A percentile compares a stretch with the other conserved stretches of the same genome.
These are phyloP conservation scores for Riptortus pedestris DNA, from an alignment of 1,140 invertebrate genomes.

Conservation along the genomic window DNA sequence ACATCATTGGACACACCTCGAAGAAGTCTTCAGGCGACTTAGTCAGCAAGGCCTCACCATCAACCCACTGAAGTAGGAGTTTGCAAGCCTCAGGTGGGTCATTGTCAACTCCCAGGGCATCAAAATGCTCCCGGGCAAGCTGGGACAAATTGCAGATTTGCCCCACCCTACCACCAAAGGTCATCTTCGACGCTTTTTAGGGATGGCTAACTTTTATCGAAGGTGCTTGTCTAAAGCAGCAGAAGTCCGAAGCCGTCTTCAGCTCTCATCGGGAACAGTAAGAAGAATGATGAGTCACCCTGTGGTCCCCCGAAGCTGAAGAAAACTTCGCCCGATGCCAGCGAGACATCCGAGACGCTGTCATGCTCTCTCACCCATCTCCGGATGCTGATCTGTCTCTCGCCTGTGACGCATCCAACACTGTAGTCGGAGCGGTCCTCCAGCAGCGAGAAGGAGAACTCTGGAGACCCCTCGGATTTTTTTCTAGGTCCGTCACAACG, in stretches of 20 bases:
- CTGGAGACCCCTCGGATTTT: no score
- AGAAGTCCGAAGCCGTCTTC: constrained; percentile 32
- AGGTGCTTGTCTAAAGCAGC: no score
- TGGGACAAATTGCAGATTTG: constrained; percentile 17
- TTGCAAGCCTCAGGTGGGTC: not conserved
- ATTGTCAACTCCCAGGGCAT: constrained; percentile 10
- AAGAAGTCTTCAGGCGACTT: constrained; percentile 22
- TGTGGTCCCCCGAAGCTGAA: constrained; percentile 26
- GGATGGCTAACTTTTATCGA: constrained; percentile 39
- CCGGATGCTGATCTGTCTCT: no score
- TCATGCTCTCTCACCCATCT: no score
- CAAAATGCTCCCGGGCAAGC: constrained; percentile 12
- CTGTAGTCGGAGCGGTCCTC: no score
- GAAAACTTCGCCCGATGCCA: constrained; percentile 37
- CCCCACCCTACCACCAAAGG: constrained; percentile 12
- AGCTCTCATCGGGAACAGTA: constrained; percentile 28
- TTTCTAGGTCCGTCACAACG: no score
- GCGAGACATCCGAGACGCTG: no score
- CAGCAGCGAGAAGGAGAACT: no score
- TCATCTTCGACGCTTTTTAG: constrained; percentile 36
- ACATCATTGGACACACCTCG: constrained; percentile 30
- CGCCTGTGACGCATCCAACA: no score
- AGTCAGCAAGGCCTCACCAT: not conserved
- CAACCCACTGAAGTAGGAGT: not conserved
- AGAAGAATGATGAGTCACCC: constrained; percentile 31